These are phyloP conservation scores for Agrochola litura DNA, from an alignment of 2,888 invertebrate genomes.

Conservation along the genomic window DNA sequence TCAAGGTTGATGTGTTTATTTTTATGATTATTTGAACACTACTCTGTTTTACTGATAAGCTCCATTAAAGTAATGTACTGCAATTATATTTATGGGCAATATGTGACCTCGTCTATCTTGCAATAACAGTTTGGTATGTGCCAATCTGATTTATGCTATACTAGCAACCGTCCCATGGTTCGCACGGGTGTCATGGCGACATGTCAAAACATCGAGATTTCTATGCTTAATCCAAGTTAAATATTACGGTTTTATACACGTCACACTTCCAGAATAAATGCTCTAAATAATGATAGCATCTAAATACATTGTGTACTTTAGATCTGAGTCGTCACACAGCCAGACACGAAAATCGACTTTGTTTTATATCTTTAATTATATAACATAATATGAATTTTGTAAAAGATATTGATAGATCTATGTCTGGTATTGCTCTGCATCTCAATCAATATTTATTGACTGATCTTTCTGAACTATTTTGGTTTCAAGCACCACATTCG, in stretches of 20 bases:
- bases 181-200: neutral
- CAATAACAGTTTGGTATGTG: constrained; percentile 4
- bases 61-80: constrained; percentile 48
- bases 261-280: neutral
- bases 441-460: neutral
- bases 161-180: neutral
- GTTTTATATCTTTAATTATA: neutral
- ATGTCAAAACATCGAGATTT: neutral
- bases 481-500: neutral
- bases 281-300: neutral
- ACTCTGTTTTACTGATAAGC: constrained; percentile 27
- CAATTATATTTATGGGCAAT: constrained; percentile 45
- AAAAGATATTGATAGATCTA: neutral
- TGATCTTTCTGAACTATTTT: neutral
- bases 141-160: neutral
- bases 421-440: neutral
- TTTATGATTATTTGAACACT: constrained; percentile 36
- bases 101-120: constrained; percentile 23
- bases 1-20: constrained; percentile 43
- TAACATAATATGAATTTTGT: neutral
- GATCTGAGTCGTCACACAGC: neutral
- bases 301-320: neutral
- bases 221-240: neutral
- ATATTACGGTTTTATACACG: neutral
- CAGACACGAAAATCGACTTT: neutral